Base-by-base conservation (phyloP, 2,888 invertebrate species). In the Spialia ferax region DNA sequence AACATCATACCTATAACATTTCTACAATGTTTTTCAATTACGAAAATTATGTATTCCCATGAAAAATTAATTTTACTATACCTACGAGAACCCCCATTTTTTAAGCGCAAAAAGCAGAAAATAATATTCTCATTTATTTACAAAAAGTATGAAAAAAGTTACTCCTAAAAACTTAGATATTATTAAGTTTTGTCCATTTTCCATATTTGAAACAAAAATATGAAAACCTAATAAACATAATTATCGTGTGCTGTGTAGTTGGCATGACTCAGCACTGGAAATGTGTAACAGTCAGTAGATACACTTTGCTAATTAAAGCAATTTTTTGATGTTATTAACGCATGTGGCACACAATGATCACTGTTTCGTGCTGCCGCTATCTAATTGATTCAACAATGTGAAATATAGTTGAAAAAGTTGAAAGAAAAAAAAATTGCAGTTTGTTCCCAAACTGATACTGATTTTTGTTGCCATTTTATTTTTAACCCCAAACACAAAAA, bases 281-380 rank as follows among this genome's bases (percentile, higher is more conserved):
- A 32, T 8, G 29, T 38, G 29, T 32, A 61, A 48, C 48, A 23
- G 48, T n/a, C n/a, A n/a, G n/a, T n/a, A n/a, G n/a, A n/a, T 20
- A 26, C 23, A 22, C 23, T 50, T 61, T 20, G 59, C 29, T 61
- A 61, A 61, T 61, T 61, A 50, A 32, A 23, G 29, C 61, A 48
- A 48, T 61, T 61, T 57, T 52, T 56, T 35, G 35, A 32, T 32
- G 56, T 11, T 32, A 56, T 56, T 56, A 56, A 18, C 56, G 20
- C 35, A 6, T 20, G 26, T 10, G 23, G n/a, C 8, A 18, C 45
- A 60, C 45, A 63, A 63, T 52, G 54, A 38, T 54, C 35, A 54
- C 23, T 54, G 35, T 52, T 63, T 50, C 22, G 32, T 50, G 35
- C 54, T 38, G 42, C 54, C 15, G 15, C n/a, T 26, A n/a, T 38